A percentile compares a stretch with the other conserved stretches of the same genome.
phyloP scores from a whole-genome alignment of 2,888 invertebrate genomes.

The Pecten maximus region DNA sequence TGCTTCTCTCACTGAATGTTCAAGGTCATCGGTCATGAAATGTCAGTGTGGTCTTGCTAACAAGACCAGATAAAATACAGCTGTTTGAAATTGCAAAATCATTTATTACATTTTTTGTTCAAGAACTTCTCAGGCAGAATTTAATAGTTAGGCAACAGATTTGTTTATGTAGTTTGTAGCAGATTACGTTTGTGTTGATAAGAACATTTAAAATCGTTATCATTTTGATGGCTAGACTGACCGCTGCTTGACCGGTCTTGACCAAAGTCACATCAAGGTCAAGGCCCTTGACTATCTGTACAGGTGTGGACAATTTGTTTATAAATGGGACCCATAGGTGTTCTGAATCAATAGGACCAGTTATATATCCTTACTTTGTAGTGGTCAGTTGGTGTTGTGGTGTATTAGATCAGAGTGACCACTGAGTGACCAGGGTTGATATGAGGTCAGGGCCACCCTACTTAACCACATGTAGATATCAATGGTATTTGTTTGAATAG shows the following conservation, averaged over 20 bases:
- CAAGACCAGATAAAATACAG: neutral
- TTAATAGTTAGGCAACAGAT: too few relatives aligned
- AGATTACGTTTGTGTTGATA: too few relatives aligned
- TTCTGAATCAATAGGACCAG: neutral
- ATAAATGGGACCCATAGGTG: neutral
- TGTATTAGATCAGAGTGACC: neutral
- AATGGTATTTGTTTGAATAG: neutral
- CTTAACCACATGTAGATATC: neutral
- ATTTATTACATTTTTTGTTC: too few relatives aligned
- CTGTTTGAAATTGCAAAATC: too few relatives aligned
- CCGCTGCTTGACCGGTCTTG: neutral
- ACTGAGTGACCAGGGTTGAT: constrained; percentile 25
- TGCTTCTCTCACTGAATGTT: neutral
- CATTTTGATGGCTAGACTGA: neutral
- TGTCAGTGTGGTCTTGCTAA: neutral
- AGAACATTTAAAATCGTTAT: too few relatives aligned
- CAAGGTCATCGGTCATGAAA: neutral
- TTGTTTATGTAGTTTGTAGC: too few relatives aligned
- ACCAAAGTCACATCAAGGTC: neutral
- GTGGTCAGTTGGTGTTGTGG: neutral
- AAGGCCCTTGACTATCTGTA: neutral
- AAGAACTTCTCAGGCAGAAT: too few relatives aligned
- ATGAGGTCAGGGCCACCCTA: constrained; percentile 1
- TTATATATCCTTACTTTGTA: neutral
- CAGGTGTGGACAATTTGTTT: neutral